A percentile compares a stretch with the other conserved stretches of the same genome.
phyloP scores from a whole-genome alignment of 2,113 vertebrate species.

The Melospiza melodia region DNA sequence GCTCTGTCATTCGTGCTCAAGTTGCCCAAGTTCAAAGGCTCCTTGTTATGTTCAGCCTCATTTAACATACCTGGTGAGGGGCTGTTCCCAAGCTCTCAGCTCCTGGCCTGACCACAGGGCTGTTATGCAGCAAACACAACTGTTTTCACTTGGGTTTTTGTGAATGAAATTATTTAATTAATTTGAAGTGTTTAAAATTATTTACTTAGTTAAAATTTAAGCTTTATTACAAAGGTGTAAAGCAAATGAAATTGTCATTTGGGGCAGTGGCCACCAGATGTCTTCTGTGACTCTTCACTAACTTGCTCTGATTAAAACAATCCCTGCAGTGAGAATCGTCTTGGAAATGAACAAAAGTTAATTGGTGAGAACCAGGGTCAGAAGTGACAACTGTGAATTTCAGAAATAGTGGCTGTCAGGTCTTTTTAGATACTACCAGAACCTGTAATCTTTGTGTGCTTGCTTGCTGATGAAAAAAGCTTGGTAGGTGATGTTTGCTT shows the following conservation, averaged over 20 bases:
- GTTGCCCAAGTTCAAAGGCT: not conserved
- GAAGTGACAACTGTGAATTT: not conserved
- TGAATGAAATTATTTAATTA: not conserved
- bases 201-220: not conserved
- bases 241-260: not conserved
- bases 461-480: not conserved
- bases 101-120: not conserved
- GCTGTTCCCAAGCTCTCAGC: not conserved
- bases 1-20: not conserved
- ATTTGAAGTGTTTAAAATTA: not conserved
- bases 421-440: not conserved
- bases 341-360: not conserved
- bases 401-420: not conserved
- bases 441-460: not conserved
- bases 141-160: not conserved
- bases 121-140: not conserved
- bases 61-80: not conserved
- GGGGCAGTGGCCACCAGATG: constrained; percentile 29
- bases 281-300: constrained; percentile 14
- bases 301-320: not conserved
- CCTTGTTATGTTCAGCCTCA: not conserved
- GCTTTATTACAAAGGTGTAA: not conserved
- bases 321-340: not conserved
- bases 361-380: not conserved
- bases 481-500: constrained; percentile 21